phyloP scores from a whole-genome alignment of 2,888 invertebrate genomes.

The Drosophila robusta region DNA sequence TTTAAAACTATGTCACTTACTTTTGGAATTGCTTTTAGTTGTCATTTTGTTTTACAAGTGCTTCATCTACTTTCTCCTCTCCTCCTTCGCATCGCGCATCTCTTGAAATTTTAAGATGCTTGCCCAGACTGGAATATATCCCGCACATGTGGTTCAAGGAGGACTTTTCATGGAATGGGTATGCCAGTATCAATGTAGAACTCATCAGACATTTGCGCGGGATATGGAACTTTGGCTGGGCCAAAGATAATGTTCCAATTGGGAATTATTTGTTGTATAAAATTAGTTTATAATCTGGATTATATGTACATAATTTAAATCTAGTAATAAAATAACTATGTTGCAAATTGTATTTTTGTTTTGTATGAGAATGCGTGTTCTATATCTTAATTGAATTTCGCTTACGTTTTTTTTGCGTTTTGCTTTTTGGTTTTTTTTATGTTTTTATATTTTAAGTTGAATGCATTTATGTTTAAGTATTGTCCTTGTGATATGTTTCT shows the following conservation, averaged over 20 bases:
- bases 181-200: background rate
- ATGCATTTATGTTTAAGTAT: slow-evolving; percentile 83
- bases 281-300: slow-evolving; percentile 62
- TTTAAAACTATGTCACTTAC: slow-evolving; percentile 78
- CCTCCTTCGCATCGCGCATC: slow-evolving; percentile 20
- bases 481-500: slow-evolving; percentile 85
- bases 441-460: slow-evolving; percentile 64
- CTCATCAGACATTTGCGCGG: slow-evolving; percentile 40
- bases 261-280: slow-evolving; percentile 58
- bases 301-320: slow-evolving; percentile 62
- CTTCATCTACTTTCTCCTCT: slow-evolving; percentile 55
- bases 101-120: slow-evolving; percentile 21
- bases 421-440: slow-evolving; percentile 44
- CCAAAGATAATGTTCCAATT: slow-evolving; percentile 48
- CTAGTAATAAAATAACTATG: slow-evolving; percentile 77
- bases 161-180: slow-evolving; percentile 1
- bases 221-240: slow-evolving; percentile 47
- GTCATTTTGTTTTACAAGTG: slow-evolving; percentile 76
- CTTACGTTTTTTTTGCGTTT: slow-evolving; percentile 34
- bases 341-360: slow-evolving; percentile 62
- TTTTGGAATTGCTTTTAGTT: slow-evolving; percentile 82
- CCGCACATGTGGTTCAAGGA: slow-evolving; percentile 31
- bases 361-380: slow-evolving; percentile 56
- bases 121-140: slow-evolving; percentile 22
- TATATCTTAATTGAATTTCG: slow-evolving; percentile 53